phyloP scores from a whole-genome alignment of 2,888 invertebrate genomes.

The Macrophya annulata region DNA sequence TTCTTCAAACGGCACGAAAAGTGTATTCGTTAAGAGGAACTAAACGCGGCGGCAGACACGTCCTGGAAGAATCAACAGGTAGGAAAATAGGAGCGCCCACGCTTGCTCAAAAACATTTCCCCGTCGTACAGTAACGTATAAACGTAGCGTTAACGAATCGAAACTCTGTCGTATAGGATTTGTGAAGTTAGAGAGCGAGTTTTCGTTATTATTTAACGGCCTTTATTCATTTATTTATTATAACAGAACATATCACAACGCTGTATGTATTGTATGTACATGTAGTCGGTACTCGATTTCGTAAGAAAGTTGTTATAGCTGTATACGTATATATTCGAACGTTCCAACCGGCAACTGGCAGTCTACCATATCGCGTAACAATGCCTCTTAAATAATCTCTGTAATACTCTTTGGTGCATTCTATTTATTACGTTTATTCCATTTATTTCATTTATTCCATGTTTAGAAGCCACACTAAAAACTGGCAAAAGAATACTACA shows the following conservation, averaged over 20 bases:
- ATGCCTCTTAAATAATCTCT: slow-evolving; percentile 22
- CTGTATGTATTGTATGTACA: too few relatives aligned
- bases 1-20: not conserved
- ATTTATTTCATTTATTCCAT: not conserved
- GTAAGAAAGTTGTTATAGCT: slow-evolving; percentile 23
- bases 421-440: not conserved
- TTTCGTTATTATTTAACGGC: not conserved
- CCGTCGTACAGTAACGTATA: not conserved
- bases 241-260: not conserved
- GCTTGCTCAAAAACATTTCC: not conserved
- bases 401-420: slow-evolving; percentile 47
- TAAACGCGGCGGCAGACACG: slow-evolving; percentile 30
- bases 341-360: not conserved
- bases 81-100: slow-evolving; percentile 21
- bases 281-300: slow-evolving; percentile 7
- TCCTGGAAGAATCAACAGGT: slow-evolving; percentile 54
- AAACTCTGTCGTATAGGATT: not conserved
- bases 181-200: not conserved
- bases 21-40: not conserved
- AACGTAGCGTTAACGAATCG: not conserved
- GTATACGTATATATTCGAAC: too few relatives aligned
- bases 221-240: not conserved
- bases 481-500: not conserved
- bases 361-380: slow-evolving; percentile 33
- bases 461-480: slow-evolving; percentile 35